phyloP scores from a whole-genome alignment of 1,140 invertebrate species.

The Brachionus calyciflorus region DNA sequence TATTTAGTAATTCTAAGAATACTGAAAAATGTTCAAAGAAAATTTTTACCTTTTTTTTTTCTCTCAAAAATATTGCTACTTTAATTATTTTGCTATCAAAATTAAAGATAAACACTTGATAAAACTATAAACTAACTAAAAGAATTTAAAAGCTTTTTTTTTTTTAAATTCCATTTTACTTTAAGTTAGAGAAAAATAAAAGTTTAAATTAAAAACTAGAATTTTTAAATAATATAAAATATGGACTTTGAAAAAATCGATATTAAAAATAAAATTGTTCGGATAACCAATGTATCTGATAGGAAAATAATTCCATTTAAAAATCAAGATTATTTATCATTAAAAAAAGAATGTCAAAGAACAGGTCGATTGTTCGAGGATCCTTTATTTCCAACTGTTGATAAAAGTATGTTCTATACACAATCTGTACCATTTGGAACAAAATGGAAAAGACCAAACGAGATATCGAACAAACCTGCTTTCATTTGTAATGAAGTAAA shows the following conservation, averaged over 20 bases:
- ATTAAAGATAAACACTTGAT: too few species aligned
- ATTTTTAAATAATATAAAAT: too few species aligned
- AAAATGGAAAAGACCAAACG: slow-evolving; percentile 38
- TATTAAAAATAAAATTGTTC: background rate
- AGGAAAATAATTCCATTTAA: slow-evolving; percentile 20
- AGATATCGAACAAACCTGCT: slow-evolving; percentile 53
- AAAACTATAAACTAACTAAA: too few species aligned
- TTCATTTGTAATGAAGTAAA: slow-evolving; percentile 53
- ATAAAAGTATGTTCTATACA: slow-evolving; percentile 62
- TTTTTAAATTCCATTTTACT: too few species aligned
- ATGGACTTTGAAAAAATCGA: slow-evolving; percentile 40
- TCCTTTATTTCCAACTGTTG: slow-evolving; percentile 67
- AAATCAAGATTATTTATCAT: slow-evolving; percentile 20
- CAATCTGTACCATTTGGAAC: background rate
- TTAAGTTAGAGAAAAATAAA: too few species aligned
- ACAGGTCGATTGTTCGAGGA: slow-evolving; percentile 67
- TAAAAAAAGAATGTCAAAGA: slow-evolving; percentile 27
- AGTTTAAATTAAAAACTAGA: too few species aligned
- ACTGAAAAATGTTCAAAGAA: too few species aligned
- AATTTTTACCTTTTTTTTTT: too few species aligned
- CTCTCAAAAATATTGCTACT: too few species aligned
- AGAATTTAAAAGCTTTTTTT: too few species aligned
- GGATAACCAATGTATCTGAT: background rate
- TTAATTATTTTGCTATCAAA: too few species aligned
- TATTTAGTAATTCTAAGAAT: too few species aligned